Evolutionary conservation across 2,113 vertebrate species (phyloP).

Genomic region (Pseudopodoces humilis): DNA sequence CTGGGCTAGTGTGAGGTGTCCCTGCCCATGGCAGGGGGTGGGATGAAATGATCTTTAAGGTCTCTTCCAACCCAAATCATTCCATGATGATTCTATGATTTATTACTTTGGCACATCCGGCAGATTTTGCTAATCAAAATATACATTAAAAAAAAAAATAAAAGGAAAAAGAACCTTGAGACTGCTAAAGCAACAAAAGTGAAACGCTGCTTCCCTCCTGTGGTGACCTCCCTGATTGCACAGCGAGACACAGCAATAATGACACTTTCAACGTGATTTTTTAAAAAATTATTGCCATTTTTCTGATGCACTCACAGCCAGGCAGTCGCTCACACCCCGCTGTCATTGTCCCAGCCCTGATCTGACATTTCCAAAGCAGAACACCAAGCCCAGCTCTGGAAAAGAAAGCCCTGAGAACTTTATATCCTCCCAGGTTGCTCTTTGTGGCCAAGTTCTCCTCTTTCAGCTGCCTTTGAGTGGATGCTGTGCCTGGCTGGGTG

Average conservation of each 20-base stretch:
- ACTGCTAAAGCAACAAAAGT: neutral
- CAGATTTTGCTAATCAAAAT: neutral
- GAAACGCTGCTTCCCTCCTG: slow-evolving; percentile 64
- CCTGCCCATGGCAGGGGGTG: neutral
- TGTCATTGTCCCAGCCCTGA: neutral
- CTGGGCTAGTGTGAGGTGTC: neutral
- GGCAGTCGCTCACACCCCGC: rapidly evolving
- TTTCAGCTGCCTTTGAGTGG: neutral
- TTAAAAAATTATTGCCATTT: rapidly evolving
- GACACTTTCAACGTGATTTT: neutral
- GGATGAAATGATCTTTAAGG: neutral
- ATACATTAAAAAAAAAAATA: neutral
- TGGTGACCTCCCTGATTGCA: slow-evolving; percentile 30
- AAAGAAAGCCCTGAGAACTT: neutral
- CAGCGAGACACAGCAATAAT: neutral
- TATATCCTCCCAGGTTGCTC: neutral
- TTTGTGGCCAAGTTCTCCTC: neutral
- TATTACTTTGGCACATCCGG: neutral
- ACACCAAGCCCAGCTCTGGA: neutral
- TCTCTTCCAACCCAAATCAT: neutral
- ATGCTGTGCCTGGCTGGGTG: neutral
- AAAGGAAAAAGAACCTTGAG: neutral
- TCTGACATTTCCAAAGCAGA: neutral
- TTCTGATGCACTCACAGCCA: neutral
- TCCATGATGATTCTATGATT: neutral